A percentile compares a stretch with the other conserved stretches of the same genome.
Conservation (phyloP, 2,797 vertebrate genomes). For the Numenius phaeopus region DNA sequence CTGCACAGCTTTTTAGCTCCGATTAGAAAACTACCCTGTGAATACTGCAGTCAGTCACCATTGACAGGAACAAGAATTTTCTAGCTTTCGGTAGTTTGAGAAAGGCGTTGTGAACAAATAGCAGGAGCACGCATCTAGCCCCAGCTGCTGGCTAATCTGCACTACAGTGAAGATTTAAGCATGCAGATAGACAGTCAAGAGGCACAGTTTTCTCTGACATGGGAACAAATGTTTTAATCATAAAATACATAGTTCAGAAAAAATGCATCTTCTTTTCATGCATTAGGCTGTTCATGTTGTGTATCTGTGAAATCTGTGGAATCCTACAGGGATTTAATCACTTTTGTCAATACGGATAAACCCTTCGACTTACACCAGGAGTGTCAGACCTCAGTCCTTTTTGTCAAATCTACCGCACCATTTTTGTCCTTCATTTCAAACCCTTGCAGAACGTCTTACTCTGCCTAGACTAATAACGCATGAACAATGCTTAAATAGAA, state of each 20-base stretch:
- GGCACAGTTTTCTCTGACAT: background rate
- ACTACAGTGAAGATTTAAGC: background rate
- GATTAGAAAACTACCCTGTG: background rate
- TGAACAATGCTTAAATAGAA: background rate
- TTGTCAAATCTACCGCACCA: background rate
- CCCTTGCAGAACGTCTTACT: background rate
- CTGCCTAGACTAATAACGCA: background rate
- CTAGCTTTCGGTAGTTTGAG: background rate
- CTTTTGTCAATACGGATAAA: background rate
- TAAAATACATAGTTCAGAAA: background rate
- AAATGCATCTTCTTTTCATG: background rate
- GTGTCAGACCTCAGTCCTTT: background rate
- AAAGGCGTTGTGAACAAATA: background rate
- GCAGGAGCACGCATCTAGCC: background rate
- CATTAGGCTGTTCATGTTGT: background rate
- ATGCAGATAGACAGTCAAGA: background rate
- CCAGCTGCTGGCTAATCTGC: background rate
- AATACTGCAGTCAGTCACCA: background rate
- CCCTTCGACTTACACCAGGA: background rate
- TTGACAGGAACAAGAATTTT: background rate
- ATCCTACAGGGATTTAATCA: background rate
- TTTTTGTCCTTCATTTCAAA: slow-evolving; percentile 7
- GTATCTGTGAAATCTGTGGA: background rate
- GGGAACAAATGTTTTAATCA: background rate
- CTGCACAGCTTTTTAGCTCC: background rate